Evolutionary conservation across 2,797 vertebrate species (phyloP).

Genomic region (Echeneis naucrates): DNA sequence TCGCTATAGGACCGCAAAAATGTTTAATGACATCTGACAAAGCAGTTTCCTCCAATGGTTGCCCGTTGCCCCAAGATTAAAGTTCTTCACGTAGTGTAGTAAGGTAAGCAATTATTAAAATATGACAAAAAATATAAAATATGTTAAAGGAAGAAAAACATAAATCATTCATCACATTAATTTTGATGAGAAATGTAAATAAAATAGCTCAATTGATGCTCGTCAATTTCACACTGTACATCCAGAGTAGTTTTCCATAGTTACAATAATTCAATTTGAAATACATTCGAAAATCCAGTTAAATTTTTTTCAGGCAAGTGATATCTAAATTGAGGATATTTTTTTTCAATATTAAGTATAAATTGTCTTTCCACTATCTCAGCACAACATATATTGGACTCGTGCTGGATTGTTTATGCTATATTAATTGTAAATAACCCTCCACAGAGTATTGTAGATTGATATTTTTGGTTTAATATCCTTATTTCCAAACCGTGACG

Average conservation of each 20-base stretch:
- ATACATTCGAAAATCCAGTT: slow-evolving; percentile 4
- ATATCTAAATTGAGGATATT: slow-evolving; percentile 10
- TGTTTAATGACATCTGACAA: slow-evolving; percentile 43
- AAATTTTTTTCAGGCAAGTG: slow-evolving; percentile 1
- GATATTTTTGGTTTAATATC: slow-evolving; percentile 31
- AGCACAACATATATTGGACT: slow-evolving; percentile 2
- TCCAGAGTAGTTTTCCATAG: not conserved
- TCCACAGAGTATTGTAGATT: slow-evolving; percentile 17
- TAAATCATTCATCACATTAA: not conserved
- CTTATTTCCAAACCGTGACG: slow-evolving; percentile 11
- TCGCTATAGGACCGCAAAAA: slow-evolving; percentile 42
- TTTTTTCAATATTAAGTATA: slow-evolving; percentile 20
- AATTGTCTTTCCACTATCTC: slow-evolving; percentile 7
- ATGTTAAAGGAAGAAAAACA: not conserved
- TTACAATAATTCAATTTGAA: slow-evolving; percentile 3
- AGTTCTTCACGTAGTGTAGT: slow-evolving; percentile 2
- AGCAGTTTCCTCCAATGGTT: slow-evolving; percentile 43
- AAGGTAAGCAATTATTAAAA: slow-evolving; percentile 1
- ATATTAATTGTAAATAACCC: slow-evolving; percentile 14
- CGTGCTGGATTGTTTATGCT: slow-evolving; percentile 7
- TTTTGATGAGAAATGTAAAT: not conserved
- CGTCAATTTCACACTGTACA: not conserved
- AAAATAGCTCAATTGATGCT: slow-evolving; percentile 2
- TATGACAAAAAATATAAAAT: not conserved
- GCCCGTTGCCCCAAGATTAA: slow-evolving; percentile 42